Evolutionary conservation across 2,113 vertebrate species (phyloP).

Genomic region (Lamprologus speciosus): DNA sequence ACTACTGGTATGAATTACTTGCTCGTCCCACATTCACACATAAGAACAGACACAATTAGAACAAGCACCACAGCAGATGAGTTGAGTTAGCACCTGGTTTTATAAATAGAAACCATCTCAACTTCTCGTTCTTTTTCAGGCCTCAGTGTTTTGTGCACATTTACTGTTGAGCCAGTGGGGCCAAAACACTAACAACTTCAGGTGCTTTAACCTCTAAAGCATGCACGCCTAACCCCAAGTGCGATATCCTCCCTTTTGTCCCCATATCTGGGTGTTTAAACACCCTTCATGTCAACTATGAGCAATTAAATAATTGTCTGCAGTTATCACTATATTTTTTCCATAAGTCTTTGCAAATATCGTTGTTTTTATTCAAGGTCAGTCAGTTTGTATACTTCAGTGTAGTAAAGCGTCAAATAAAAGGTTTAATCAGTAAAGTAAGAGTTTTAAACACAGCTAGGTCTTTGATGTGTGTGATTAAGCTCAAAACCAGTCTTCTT

Average conservation of each 20-base stretch:
- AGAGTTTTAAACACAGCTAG: background rate
- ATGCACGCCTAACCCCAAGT: accelerated
- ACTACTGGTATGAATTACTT: background rate
- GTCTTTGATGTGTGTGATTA: background rate
- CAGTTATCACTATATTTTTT: background rate
- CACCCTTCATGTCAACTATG: background rate
- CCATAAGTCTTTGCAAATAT: background rate
- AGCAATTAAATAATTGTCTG: background rate
- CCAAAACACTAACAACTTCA: background rate
- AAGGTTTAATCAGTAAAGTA: background rate
- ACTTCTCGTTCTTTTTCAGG: background rate
- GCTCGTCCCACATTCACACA: background rate
- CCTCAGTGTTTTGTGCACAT: background rate
- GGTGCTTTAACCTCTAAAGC: background rate
- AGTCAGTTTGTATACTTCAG: background rate
- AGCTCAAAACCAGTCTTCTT: background rate
- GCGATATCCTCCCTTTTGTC: accelerated
- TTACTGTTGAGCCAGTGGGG: background rate
- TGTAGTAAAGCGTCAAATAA: background rate
- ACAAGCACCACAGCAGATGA: background rate
- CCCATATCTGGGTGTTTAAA: accelerated
- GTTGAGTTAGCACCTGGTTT: accelerated
- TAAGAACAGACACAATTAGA: background rate
- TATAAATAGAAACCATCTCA: background rate
- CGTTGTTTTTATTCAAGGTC: accelerated